Evolutionary conservation across 2,113 vertebrate species (phyloP).

Genomic region (Crypturellus undulatus): DNA sequence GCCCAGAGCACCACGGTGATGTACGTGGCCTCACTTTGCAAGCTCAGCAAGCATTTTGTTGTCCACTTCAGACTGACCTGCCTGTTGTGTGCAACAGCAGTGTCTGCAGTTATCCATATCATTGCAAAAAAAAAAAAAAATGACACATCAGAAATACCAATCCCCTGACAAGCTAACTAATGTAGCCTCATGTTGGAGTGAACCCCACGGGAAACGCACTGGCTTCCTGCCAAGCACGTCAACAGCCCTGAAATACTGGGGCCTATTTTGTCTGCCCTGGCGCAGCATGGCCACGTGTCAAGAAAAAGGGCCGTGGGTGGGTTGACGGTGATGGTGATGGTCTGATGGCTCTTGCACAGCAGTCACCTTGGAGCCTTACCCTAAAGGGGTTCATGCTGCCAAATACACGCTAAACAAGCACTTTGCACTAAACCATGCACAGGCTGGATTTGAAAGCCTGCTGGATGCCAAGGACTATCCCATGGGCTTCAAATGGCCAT

Average conservation of each 20-base stretch:
- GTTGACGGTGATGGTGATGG: accelerated
- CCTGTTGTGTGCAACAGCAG: not conserved
- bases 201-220: not conserved
- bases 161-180: not conserved
- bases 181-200: not conserved
- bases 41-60: not conserved
- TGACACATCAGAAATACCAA: not conserved
- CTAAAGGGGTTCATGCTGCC: not conserved
- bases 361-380: not conserved
- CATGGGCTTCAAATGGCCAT: not conserved
- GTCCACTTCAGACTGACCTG: accelerated
- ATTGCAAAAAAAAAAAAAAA: not conserved
- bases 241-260: not conserved
- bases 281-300: not conserved
- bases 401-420: not conserved
- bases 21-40: not conserved
- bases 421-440: not conserved
- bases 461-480: not conserved
- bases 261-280: not conserved
- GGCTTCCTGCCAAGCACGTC: not conserved
- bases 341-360: not conserved
- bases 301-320: accelerated
- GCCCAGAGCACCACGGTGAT: not conserved
- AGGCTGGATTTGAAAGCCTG: not conserved
- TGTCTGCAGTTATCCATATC: not conserved